These are phyloP conservation scores for Leptopilina drosophilae DNA, from an alignment of 2,888 invertebrate genomes.

Conservation along the genomic window DNA sequence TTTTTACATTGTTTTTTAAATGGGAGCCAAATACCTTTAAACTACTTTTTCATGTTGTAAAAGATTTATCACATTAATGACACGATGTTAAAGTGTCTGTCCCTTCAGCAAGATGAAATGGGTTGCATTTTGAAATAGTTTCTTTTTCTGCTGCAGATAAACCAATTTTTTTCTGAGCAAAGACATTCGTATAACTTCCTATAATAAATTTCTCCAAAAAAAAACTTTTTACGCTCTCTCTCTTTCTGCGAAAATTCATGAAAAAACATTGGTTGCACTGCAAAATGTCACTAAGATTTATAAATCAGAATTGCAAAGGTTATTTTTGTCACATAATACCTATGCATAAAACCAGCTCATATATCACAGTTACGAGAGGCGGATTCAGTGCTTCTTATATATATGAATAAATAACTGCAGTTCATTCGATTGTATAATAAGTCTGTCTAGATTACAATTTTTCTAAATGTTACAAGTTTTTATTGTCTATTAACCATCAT, in stretches of 20 bases:
- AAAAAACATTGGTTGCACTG: background rate
- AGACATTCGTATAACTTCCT: no score
- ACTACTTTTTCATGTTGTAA: no score
- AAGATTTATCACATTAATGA: no score
- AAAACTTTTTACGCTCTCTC: background rate
- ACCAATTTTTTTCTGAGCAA: no score
- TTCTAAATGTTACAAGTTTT: background rate
- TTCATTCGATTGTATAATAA: constrained; percentile 12
- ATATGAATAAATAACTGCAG: constrained; percentile 8
- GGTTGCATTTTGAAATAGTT: no score
- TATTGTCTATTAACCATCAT: background rate
- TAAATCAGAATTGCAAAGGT: constrained; percentile 15
- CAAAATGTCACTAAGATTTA: background rate
- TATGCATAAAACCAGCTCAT: constrained; percentile 14
- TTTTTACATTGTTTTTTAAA: no score
- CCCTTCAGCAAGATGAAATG: no score
- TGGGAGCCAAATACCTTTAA: no score
- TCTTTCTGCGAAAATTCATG: background rate
- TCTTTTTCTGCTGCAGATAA: no score
- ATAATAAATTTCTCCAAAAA: no score
- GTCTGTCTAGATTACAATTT: constrained; percentile 3
- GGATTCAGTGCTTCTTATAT: constrained; percentile 9
- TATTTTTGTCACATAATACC: constrained; percentile 20
- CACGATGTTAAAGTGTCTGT: no score
- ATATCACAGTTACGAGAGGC: constrained; percentile 15